Conservation (phyloP, 2,113 vertebrate species). For the Prinia subflava region DNA sequence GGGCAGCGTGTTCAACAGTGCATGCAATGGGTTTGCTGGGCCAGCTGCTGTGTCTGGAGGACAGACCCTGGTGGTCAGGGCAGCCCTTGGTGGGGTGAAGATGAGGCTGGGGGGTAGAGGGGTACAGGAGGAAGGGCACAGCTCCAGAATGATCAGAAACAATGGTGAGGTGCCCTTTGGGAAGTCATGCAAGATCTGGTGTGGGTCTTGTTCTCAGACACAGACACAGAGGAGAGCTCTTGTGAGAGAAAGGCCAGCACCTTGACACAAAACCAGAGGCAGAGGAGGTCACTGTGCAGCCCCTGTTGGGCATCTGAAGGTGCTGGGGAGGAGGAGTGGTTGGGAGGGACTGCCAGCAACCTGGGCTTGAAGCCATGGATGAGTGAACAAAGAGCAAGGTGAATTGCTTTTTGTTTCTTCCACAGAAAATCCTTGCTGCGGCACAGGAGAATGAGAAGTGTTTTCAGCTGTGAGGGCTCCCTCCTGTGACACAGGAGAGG, state of each 20-base stretch:
- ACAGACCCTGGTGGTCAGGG: background rate
- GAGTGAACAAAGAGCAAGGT: background rate
- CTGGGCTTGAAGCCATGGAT: background rate
- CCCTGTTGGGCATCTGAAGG: background rate
- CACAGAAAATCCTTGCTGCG: background rate
- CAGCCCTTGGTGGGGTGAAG: accelerated
- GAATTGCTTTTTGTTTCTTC: background rate
- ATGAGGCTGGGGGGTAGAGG: accelerated
- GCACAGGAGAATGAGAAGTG: background rate
- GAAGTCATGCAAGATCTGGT: accelerated
- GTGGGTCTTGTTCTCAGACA: background rate
- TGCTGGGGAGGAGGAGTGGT: background rate
- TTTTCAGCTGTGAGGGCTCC: background rate
- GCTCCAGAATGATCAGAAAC: background rate
- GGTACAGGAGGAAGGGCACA: accelerated
- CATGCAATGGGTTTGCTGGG: background rate
- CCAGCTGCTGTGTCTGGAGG: background rate
- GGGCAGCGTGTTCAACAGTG: background rate
- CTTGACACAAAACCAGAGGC: accelerated
- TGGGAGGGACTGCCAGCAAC: accelerated
- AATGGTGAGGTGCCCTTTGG: background rate
- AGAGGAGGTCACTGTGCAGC: background rate
- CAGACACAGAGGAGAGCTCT: background rate
- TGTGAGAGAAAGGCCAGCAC: accelerated
- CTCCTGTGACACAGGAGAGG: background rate